A percentile compares a stretch with the other conserved stretches of the same genome.
Conservation (phyloP, 2,113 vertebrate species). For the Gallinago paraguaiae region DNA sequence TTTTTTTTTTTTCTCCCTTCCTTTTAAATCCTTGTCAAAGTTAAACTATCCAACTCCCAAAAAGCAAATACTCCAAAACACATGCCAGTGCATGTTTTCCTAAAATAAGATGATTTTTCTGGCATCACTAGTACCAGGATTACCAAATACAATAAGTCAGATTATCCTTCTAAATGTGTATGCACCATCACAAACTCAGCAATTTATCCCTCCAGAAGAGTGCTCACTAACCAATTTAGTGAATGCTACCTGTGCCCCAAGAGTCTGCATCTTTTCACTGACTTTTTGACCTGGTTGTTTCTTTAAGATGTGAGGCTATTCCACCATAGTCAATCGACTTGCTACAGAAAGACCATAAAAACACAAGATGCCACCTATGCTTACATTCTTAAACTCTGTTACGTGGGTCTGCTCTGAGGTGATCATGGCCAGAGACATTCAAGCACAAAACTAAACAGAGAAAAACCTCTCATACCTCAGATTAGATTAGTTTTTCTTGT, state of each 20-base stretch:
- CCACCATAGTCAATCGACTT: neutral
- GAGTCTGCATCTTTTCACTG: neutral
- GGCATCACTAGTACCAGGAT: neutral
- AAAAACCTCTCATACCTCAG: neutral
- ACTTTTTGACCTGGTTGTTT: neutral
- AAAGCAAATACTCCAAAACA: neutral
- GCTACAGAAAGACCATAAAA: neutral
- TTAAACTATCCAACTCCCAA: neutral
- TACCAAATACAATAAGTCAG: neutral
- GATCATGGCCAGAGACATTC: neutral
- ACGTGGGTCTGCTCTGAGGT: neutral
- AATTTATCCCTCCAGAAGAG: neutral
- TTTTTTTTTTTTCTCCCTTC: rapidly evolving
- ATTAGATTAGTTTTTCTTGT: neutral
- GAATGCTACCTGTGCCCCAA: neutral
- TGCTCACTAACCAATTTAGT: neutral
- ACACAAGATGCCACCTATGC: neutral
- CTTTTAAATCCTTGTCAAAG: neutral
- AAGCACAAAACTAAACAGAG: neutral
- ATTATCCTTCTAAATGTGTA: neutral
- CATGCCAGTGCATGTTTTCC: neutral
- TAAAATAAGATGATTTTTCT: neutral
- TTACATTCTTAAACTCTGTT: neutral
- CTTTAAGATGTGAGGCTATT: rapidly evolving
- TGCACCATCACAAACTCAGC: neutral